A percentile compares a stretch with the other conserved stretches of the same genome.
Conservation (phyloP, 1,140 invertebrate species). For the Oscheius sp. region DNA sequence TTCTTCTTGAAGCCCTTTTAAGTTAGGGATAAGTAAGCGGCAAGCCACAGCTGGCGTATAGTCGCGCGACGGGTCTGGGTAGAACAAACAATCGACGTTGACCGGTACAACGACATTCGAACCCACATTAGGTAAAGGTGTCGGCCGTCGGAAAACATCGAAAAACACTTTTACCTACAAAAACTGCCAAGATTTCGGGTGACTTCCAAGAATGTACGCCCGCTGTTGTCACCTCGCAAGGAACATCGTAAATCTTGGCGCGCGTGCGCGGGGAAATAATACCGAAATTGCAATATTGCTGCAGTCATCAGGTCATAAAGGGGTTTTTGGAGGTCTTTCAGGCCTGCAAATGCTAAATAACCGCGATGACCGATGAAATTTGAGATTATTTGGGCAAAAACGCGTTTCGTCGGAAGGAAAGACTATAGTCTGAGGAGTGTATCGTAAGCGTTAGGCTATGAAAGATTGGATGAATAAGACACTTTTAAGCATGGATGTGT, state of each 20-base stretch:
- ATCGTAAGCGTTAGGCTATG: too few relatives aligned
- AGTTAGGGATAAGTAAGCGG: too few relatives aligned
- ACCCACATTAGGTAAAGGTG: neutral
- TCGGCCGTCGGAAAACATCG: neutral
- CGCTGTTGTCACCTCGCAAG: slow-evolving; percentile 3
- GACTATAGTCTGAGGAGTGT: too few relatives aligned
- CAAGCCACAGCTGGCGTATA: slow-evolving; percentile 2
- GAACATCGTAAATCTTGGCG: slow-evolving; percentile 7
- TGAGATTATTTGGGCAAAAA: neutral
- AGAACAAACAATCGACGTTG: slow-evolving; percentile 1
- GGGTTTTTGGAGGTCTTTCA: neutral
- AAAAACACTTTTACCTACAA: neutral
- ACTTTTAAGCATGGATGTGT: too few relatives aligned
- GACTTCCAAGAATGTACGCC: too few relatives aligned
- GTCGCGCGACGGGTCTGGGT: neutral
- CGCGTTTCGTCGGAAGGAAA: too few relatives aligned
- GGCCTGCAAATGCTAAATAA: neutral
- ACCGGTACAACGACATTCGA: slow-evolving; percentile 7
- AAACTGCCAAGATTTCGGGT: neutral
- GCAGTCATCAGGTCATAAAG: too few relatives aligned
- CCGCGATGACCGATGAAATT: neutral
- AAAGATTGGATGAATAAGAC: too few relatives aligned
- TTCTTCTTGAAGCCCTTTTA: too few relatives aligned
- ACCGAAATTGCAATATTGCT: neutral
- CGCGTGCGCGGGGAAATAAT: neutral